These are phyloP conservation scores for Agonopterix alstromeriana DNA, from an alignment of 2,888 invertebrate genomes.

Conservation along the genomic window DNA sequence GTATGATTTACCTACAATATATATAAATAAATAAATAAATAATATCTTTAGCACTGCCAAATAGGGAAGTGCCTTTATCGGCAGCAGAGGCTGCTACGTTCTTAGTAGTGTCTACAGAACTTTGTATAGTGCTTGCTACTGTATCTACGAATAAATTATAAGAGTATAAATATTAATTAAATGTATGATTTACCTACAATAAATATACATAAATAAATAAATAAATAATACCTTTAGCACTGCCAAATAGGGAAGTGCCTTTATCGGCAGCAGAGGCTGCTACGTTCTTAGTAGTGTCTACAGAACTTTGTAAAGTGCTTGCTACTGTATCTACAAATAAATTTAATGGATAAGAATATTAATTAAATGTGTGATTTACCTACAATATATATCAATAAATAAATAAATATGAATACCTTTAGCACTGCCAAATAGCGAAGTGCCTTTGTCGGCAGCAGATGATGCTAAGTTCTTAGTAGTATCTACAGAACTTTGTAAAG, in stretches of 20 bases:
- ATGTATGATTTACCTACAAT: no score
- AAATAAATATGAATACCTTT: slow-evolving; percentile 23
- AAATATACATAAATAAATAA: no score
- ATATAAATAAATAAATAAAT: no score
- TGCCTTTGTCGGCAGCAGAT: slow-evolving; percentile 35
- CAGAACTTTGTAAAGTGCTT: slow-evolving; percentile 11
- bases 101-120: slow-evolving; percentile 34
- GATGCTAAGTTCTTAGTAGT: slow-evolving; percentile 38
- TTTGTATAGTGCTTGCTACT: slow-evolving; percentile 11
- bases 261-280: slow-evolving; percentile 39
- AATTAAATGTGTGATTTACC: no score
- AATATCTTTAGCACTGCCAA: slow-evolving; percentile 31
- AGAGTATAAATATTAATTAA: not conserved
- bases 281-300: slow-evolving; percentile 39
- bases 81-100: slow-evolving; percentile 34
- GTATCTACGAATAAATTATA: slow-evolving; percentile 16
- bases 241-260: slow-evolving; percentile 36
- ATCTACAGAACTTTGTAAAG: slow-evolving; percentile 30
- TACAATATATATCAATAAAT: no score
- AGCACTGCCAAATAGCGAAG: slow-evolving; percentile 23
- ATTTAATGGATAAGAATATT: not conserved
- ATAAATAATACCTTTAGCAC: slow-evolving; percentile 31
- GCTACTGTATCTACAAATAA: slow-evolving; percentile 16
- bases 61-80: slow-evolving; percentile 29
- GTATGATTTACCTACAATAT: no score